Evolutionary conservation across 2,797 vertebrate genomes (phyloP), one percentile per base, ranked within the genome.

Genomic region (Neostethus bicornis): DNA sequence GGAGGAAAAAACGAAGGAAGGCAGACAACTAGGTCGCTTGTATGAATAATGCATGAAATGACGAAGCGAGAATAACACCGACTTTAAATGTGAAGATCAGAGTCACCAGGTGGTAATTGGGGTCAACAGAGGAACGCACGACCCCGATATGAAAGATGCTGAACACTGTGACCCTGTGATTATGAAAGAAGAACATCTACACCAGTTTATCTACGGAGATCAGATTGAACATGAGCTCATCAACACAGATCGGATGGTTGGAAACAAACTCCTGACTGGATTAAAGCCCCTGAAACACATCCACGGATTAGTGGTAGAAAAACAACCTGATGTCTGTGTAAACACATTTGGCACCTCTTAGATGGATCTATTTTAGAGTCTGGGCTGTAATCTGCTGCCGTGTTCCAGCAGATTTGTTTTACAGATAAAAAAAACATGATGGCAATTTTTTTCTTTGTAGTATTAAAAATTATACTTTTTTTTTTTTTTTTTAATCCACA

Each of bases 231-330:
- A 38, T 47, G 54, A 32, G 14, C 20, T 56, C 68, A 24, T 41
- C 59, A 65, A 31, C 70, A 68, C 60, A 55, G 76, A 81, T 83
- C 61, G 48, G 63, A 16, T n/a, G 28, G 52, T 71, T 66, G 50
- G 43, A 51, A 51, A 31, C 5, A 73, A 72, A n/a, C n/a, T n/a
- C n/a, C 60, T 67, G 61, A 70, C 78, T 77, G 78, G 84, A 77
- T 76, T 41, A 80, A 88, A 89, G 82, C 81, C 86, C 67, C 65
- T 86, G 77, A 90, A 89, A 85, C 64, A 73, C 67, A 82, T 65
- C 73, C 56, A 56, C 67, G 72, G 81, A 90, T 87, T 88, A 87
- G 72, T 28, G 44, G 35, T 53, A 50, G 48, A 51, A 57, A 57
- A 80, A 62, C 60, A 50, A 68, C 51, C 53, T 35, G 51, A 48